phyloP scores from a whole-genome alignment of 2,797 vertebrate species.

The Crocidura indochinensis region DNA sequence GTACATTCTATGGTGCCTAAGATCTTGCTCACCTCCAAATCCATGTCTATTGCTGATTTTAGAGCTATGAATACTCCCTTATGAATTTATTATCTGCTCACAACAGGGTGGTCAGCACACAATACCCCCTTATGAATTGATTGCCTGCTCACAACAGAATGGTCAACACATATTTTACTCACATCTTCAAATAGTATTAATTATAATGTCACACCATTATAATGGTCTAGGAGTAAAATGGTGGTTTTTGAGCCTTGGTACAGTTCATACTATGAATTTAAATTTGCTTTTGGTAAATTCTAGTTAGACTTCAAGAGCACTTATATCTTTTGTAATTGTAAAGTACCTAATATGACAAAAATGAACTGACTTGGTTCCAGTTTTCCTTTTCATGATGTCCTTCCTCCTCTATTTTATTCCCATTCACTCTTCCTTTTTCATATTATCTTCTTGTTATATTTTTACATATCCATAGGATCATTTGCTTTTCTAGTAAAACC shows the following conservation, averaged over 20 bases:
- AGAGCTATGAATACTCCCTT: not conserved
- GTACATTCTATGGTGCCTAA: too few species aligned
- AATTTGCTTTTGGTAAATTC: conserved; percentile 25
- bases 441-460: not conserved
- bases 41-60: not conserved
- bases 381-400: not conserved
- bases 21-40: too few species aligned
- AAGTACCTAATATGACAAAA: not conserved
- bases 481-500: conserved; percentile 19
- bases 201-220: not conserved
- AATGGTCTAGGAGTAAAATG: not conserved
- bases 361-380: not conserved
- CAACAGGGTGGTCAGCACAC: not conserved
- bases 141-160: not conserved
- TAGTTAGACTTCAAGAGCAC: not conserved
- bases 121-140: not conserved
- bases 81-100: not conserved
- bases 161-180: not conserved
- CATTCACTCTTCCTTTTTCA: not conserved
- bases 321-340: not conserved
- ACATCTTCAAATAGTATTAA: conserved; percentile 21
- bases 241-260: conserved; percentile 16
- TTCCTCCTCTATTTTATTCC: not conserved
- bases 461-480: not conserved
- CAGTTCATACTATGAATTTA: not conserved